Evolutionary conservation across 2,888 invertebrate genomes (phyloP).

Genomic region (Acleris literana): DNA sequence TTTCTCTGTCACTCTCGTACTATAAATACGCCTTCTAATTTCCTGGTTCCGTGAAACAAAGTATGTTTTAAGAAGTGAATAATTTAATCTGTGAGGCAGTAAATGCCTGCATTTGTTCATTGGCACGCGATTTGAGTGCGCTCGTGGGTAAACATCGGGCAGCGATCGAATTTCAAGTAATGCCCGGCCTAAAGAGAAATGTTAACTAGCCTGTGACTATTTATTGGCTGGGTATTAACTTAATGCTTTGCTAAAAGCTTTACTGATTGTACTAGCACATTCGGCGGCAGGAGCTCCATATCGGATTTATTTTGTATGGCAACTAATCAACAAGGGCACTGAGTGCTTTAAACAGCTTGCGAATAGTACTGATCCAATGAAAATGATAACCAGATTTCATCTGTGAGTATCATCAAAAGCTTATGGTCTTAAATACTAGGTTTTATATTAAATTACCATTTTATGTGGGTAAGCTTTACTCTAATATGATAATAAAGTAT

Average conservation of each 20-base stretch:
- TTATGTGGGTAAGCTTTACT: slow-evolving; percentile 4
- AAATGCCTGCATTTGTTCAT: slow-evolving; percentile 56
- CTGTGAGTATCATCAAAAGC: too few relatives aligned
- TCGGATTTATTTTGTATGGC: neutral
- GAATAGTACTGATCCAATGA: neutral
- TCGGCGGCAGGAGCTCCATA: slow-evolving; percentile 1
- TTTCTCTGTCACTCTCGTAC: too few relatives aligned
- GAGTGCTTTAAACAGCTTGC: too few relatives aligned
- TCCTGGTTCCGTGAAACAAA: too few relatives aligned
- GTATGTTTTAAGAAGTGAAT: neutral
- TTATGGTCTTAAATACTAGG: neutral
- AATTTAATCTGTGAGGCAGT: slow-evolving; percentile 18
- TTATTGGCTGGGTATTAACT: slow-evolving; percentile 48
- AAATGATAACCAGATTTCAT: too few relatives aligned
- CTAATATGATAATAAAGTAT: slow-evolving; percentile 39
- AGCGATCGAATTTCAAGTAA: slow-evolving; percentile 73
- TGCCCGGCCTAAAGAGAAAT: slow-evolving; percentile 54
- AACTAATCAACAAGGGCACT: too few relatives aligned
- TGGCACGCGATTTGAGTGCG: slow-evolving; percentile 60
- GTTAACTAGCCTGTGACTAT: slow-evolving; percentile 51
- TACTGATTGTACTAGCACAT: slow-evolving; percentile 14
- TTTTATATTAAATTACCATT: neutral
- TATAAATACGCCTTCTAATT: too few relatives aligned
- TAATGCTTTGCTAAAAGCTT: slow-evolving; percentile 30
- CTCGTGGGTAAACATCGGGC: slow-evolving; percentile 49